Evolutionary conservation across 1,140 invertebrate genomes (phyloP).

Genomic region (Panonychus citri): DNA sequence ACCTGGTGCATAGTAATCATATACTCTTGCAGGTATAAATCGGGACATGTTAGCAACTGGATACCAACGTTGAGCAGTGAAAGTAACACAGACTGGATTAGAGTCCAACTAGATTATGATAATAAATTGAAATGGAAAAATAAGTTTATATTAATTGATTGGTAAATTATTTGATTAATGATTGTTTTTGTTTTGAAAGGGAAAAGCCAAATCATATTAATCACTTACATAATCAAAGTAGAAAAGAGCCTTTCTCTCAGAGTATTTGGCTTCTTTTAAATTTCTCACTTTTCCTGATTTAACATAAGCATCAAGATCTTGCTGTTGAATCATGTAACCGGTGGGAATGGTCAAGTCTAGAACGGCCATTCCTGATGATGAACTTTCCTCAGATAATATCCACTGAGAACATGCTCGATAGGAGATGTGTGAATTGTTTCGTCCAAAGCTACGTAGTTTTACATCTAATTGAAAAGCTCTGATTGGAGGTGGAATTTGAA

Average conservation of each 20-base stretch:
- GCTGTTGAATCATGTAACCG: conserved; percentile 77
- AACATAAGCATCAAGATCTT: conserved; percentile 60
- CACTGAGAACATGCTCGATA: conserved; percentile 64
- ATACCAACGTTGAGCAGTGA: conserved; percentile 76
- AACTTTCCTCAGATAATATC: conserved; percentile 47
- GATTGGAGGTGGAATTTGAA: conserved; percentile 59
- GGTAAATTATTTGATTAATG: neutral
- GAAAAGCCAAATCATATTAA: too few relatives aligned
- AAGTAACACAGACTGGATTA: conserved; percentile 64
- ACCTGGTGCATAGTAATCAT: conserved; percentile 92
- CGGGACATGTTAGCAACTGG: conserved; percentile 89
- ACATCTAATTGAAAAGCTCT: conserved; percentile 45
- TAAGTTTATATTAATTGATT: neutral
- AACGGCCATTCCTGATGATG: conserved; percentile 68
- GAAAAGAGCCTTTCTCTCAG: conserved; percentile 58
- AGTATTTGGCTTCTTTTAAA: conserved; percentile 57
- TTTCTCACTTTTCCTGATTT: conserved; percentile 40
- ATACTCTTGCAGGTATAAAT: conserved; percentile 64
- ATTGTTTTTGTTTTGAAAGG: too few relatives aligned
- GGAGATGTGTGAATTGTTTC: conserved; percentile 76
- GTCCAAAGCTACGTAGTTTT: conserved; percentile 48
- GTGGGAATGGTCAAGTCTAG: conserved; percentile 74
- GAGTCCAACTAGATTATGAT: conserved; percentile 37
- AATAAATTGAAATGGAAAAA: neutral
- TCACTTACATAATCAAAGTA: conserved; percentile 74